Conservation (phyloP, 2,113 vertebrate species). For the Menura novaehollandiae region DNA sequence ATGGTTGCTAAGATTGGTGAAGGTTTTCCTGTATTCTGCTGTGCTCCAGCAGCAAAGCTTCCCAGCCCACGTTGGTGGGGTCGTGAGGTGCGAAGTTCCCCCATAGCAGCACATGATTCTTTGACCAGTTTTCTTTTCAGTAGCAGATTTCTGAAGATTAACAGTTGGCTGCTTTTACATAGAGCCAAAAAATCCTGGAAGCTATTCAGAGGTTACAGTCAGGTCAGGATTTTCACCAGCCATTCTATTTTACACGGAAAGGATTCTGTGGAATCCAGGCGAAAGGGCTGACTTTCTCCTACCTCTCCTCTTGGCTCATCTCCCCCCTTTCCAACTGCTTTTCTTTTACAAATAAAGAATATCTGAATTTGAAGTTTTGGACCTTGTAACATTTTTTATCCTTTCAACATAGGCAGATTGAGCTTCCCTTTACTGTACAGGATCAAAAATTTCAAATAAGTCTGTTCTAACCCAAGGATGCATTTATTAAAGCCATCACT, state of each 20-base stretch:
- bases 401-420: not conserved
- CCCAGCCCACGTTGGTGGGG: not conserved
- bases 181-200: conserved; percentile 32
- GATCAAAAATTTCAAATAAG: not conserved
- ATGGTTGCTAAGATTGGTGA: not conserved
- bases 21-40: not conserved
- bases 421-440: not conserved
- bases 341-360: not conserved
- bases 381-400: not conserved
- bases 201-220: conserved; percentile 1
- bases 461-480: not conserved
- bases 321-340: not conserved
- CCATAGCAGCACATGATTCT: not conserved
- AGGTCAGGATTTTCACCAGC: conserved; percentile 32
- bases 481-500: not conserved
- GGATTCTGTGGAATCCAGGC: not conserved
- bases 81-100: not conserved
- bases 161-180: not conserved
- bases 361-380: not conserved
- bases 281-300: not conserved
- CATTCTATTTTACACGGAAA: not conserved
- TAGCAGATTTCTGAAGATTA: not conserved
- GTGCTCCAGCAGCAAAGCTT: not conserved
- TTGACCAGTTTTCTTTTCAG: not conserved
- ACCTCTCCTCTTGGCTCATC: not conserved